Evolutionary conservation across 2,113 vertebrate genomes (phyloP).

Genomic region (Limnothrissa miodon): DNA sequence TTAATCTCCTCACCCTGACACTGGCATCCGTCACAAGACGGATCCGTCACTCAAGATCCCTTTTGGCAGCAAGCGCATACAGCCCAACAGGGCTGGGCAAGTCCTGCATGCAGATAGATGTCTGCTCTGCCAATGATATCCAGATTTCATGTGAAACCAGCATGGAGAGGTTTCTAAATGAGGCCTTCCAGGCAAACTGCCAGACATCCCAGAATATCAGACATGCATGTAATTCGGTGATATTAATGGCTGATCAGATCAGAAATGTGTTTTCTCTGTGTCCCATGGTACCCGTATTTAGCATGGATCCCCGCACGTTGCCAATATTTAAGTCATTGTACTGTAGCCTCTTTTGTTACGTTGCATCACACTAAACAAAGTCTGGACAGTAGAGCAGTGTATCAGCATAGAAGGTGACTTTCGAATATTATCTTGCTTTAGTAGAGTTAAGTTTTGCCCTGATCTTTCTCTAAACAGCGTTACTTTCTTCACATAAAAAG

Average conservation of each 20-base stretch:
- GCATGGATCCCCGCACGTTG: background rate
- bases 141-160: slow-evolving; percentile 11
- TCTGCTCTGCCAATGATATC: background rate
- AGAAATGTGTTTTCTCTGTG: background rate
- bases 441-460: background rate
- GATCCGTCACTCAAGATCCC: slow-evolving; percentile 1
- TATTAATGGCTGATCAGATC: slow-evolving; percentile 10
- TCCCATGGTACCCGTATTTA: background rate
- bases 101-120: background rate
- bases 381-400: background rate
- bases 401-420: background rate
- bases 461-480: background rate
- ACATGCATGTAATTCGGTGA: background rate
- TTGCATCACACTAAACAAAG: background rate
- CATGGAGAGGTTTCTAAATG: slow-evolving; percentile 3
- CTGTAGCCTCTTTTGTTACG: background rate
- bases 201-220: slow-evolving; percentile 4
- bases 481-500: background rate
- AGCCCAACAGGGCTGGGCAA: background rate
- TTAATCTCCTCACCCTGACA: background rate
- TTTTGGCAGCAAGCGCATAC: background rate
- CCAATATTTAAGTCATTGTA: background rate
- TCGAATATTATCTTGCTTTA: background rate
- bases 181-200: background rate
- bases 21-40: background rate